Evolutionary conservation across 2,888 invertebrate species (phyloP).

Genomic region (Sisyra terminalis): DNA sequence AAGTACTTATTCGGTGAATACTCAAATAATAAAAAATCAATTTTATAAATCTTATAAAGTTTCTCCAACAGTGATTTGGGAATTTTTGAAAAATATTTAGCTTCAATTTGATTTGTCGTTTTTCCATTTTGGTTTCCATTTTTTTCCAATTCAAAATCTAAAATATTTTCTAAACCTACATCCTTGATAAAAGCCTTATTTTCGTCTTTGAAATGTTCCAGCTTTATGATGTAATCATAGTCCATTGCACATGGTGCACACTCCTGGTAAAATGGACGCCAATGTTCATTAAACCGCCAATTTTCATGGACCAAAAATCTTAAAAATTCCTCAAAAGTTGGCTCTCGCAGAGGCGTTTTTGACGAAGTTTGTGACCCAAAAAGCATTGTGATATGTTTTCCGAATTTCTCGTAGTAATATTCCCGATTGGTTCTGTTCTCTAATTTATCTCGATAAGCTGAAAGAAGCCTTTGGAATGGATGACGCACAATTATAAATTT

Average conservation of each 20-base stretch:
- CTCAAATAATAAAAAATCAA: conserved; percentile 28
- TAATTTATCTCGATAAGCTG: conserved; percentile 35
- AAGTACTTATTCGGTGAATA: conserved; percentile 21
- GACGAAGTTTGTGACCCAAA: conserved; percentile 14
- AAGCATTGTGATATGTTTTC: conserved; percentile 19
- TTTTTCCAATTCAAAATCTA: too few relatives aligned
- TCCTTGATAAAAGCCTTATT: too few relatives aligned
- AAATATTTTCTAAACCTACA: too few relatives aligned
- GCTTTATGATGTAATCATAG: conserved; percentile 31
- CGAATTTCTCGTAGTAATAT: conserved; percentile 22
- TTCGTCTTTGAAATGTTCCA: conserved; percentile 29
- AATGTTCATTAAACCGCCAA: conserved; percentile 28
- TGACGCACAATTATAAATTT: conserved; percentile 31
- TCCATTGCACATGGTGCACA: conserved; percentile 31
- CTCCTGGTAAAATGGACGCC: conserved; percentile 26
- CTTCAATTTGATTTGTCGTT: too few relatives aligned
- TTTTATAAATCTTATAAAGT: conserved; percentile 23
- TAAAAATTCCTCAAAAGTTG: conserved; percentile 30
- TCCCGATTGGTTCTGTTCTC: conserved; percentile 20
- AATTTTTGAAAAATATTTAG: conserved; percentile 19
- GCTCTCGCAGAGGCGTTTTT: conserved; percentile 13
- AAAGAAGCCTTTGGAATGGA: conserved; percentile 33
- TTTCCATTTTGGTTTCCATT: too few relatives aligned
- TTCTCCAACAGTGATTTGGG: conserved; percentile 17
- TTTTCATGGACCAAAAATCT: conserved; percentile 23